Conservation (phyloP, 2,797 vertebrate genomes). For the Philypnodon macrostomus region DNA sequence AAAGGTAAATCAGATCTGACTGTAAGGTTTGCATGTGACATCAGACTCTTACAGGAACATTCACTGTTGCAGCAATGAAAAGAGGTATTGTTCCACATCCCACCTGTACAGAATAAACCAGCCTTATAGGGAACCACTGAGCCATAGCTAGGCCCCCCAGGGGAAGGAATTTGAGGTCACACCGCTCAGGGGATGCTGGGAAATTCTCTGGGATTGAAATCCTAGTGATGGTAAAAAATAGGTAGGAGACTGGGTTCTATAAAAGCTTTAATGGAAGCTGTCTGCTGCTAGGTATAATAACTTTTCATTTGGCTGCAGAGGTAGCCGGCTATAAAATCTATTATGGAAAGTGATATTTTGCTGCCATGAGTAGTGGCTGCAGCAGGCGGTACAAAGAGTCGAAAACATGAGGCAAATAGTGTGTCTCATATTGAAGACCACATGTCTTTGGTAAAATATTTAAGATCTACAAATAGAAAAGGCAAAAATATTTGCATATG, state of each 20-base stretch:
- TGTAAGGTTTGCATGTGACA: slow-evolving; percentile 21
- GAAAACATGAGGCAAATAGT: not conserved
- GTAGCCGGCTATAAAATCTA: slow-evolving; percentile 32
- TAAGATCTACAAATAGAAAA: no score
- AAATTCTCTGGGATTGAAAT: slow-evolving; percentile 45
- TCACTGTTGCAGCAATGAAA: slow-evolving; percentile 53
- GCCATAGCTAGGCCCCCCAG: slow-evolving; percentile 29
- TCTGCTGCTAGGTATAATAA: slow-evolving; percentile 28
- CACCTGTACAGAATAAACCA: slow-evolving; percentile 64
- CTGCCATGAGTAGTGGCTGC: slow-evolving; percentile 6
- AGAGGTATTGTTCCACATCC: slow-evolving; percentile 55
- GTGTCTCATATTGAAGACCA: no score
- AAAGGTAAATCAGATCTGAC: no score
- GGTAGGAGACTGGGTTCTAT: slow-evolving; percentile 28
- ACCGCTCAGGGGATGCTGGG: slow-evolving; percentile 46
- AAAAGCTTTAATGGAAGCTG: slow-evolving; percentile 19
- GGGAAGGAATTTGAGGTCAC: slow-evolving; percentile 64
- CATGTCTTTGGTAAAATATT: no score
- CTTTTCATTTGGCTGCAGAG: slow-evolving; percentile 41
- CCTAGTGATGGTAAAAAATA: slow-evolving; percentile 28
- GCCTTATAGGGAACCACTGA: slow-evolving; percentile 56
- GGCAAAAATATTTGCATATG: no score
- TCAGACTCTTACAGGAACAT: slow-evolving; percentile 32
- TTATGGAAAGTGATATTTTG: slow-evolving; percentile 30
- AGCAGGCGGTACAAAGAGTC: slow-evolving; percentile 2